These are phyloP conservation scores for Pionites leucogaster DNA, from an alignment of 2,113 vertebrate species.

Conservation along the genomic window DNA sequence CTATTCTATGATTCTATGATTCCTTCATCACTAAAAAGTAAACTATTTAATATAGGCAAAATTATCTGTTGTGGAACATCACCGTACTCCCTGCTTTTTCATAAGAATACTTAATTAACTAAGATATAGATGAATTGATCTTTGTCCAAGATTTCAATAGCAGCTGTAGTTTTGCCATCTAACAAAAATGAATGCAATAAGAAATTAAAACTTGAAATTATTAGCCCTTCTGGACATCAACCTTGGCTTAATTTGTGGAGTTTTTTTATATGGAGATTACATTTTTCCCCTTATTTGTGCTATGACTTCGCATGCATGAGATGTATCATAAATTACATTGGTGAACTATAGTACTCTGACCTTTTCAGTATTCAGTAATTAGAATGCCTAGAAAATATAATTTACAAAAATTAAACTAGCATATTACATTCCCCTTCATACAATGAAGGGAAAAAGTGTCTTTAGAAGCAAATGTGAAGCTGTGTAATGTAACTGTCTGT, in stretches of 20 bases:
- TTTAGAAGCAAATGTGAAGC: not conserved
- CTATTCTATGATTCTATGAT: not conserved
- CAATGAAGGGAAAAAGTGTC: not conserved
- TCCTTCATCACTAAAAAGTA: not conserved
- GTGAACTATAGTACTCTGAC: constrained; percentile 29
- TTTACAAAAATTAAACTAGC: constrained; percentile 63
- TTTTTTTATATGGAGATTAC: constrained; percentile 4
- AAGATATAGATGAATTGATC: not conserved
- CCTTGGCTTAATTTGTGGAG: not conserved
- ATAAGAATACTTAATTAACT: not conserved
- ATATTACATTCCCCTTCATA: constrained; percentile 45
- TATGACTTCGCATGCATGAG: constrained; percentile 2
- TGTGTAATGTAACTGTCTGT: not conserved
- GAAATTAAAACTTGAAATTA: not conserved
- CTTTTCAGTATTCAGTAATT: constrained; percentile 70
- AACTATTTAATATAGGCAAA: not conserved
- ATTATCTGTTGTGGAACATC: not conserved
- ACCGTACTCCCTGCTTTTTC: not conserved
- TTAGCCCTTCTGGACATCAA: not conserved
- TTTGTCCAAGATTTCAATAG: not conserved
- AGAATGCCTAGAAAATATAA: constrained; percentile 60
- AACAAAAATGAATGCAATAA: not conserved
- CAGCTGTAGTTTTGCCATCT: not conserved
- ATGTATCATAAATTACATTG: constrained; percentile 42
- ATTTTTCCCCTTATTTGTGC: constrained; percentile 8